Evolutionary conservation across 2,113 vertebrate species (phyloP).

Genomic region (Dromiciops gliroides): DNA sequence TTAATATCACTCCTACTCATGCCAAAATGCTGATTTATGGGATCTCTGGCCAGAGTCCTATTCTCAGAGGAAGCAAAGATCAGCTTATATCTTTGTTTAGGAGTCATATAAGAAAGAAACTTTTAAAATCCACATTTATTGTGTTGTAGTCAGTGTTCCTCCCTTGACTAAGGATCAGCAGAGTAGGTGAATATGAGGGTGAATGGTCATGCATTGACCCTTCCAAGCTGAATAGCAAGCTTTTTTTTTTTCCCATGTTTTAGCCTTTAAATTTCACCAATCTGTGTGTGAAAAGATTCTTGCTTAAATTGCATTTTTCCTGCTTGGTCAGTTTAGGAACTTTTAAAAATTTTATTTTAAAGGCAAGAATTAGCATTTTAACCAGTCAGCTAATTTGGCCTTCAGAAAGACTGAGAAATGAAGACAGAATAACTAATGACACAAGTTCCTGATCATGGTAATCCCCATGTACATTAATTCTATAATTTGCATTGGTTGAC

Average conservation of each 20-base stretch:
- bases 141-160: neutral
- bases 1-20: neutral
- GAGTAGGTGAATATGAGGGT: neutral
- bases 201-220: neutral
- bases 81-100: neutral
- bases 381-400: constrained; percentile 73
- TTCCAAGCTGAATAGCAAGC: neutral
- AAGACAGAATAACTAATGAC: constrained; percentile 66
- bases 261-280: neutral
- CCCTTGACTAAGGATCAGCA: neutral
- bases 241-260: constrained; percentile 3
- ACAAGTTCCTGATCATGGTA: constrained; percentile 52
- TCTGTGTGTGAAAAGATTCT: neutral
- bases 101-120: neutral
- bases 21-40: neutral
- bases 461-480: constrained; percentile 45
- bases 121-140: neutral
- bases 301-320: neutral
- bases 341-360: constrained; percentile 65
- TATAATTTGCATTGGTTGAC: constrained; percentile 15
- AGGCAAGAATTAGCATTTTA: constrained; percentile 80
- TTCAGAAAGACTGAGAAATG: constrained; percentile 64
- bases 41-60: neutral
- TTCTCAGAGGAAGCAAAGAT: constrained; percentile 19
- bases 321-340: constrained; percentile 46